phyloP scores from a whole-genome alignment of 2,797 vertebrate genomes.

The Chromobotia macracanthus region DNA sequence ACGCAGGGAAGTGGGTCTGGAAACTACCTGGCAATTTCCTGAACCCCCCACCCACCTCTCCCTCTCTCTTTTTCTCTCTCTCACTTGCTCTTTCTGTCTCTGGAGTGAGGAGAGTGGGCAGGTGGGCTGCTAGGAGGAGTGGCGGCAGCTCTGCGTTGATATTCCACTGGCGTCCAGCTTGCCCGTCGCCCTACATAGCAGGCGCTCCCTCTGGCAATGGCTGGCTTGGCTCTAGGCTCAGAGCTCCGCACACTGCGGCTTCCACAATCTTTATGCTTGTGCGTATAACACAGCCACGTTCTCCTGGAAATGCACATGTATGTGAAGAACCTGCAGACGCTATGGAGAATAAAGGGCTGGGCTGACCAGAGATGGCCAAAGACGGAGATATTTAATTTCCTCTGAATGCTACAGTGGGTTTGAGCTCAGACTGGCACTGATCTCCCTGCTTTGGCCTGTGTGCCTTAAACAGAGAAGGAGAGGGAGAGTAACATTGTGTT shows the following conservation, averaged over 20 bases:
- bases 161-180: constrained; percentile 81
- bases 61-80: constrained; percentile 55
- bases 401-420: constrained; percentile 55
- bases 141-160: constrained; percentile 78
- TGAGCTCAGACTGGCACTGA: constrained; percentile 46
- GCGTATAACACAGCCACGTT: constrained; percentile 49
- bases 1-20: constrained; percentile 83
- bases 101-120: constrained; percentile 78
- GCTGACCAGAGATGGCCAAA: constrained; percentile 43
- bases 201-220: constrained; percentile 81
- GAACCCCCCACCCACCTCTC: constrained; percentile 50
- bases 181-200: constrained; percentile 84
- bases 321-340: constrained; percentile 44
- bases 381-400: constrained; percentile 51
- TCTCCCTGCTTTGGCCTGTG: constrained; percentile 51
- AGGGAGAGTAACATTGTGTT: constrained; percentile 29
- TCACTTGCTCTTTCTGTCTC: constrained; percentile 57
- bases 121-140: constrained; percentile 81
- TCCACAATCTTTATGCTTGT: constrained; percentile 73
- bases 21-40: constrained; percentile 85
- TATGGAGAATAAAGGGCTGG: constrained; percentile 41
- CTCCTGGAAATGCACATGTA: constrained; percentile 55
- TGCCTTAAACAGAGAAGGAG: constrained; percentile 25
- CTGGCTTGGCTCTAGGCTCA: constrained; percentile 77
- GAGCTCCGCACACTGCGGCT: constrained; percentile 74